These are phyloP conservation scores for Camponotus vicinus DNA, from an alignment of 1,140 invertebrate species.

Conservation along the genomic window DNA sequence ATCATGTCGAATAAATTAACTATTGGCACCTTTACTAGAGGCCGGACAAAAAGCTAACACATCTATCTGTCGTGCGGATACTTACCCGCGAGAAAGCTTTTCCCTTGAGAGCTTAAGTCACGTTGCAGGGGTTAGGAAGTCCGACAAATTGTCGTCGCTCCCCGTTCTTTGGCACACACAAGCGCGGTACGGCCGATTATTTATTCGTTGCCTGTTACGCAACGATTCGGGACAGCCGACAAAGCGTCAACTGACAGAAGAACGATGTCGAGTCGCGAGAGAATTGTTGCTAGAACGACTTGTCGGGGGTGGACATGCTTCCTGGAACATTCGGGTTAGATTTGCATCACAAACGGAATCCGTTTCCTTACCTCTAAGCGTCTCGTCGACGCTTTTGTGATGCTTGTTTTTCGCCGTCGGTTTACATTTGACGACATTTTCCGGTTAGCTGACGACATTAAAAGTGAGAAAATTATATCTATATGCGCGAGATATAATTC, in stretches of 20 bases:
- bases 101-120: slow-evolving; percentile 38
- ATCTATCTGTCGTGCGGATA: slow-evolving; percentile 30
- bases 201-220: slow-evolving; percentile 65
- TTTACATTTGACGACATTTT: not conserved
- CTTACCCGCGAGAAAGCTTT: not conserved
- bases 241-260: slow-evolving; percentile 36
- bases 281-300: slow-evolving; percentile 40
- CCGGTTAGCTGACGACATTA: not conserved
- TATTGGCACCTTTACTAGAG: slow-evolving; percentile 47
- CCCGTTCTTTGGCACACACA: slow-evolving; percentile 55
- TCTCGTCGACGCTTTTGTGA: slow-evolving; percentile 43
- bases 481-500: not conserved
- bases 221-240: slow-evolving; percentile 63
- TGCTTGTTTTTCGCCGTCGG: slow-evolving; percentile 13
- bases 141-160: slow-evolving; percentile 63
- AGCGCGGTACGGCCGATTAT: slow-evolving; percentile 49
- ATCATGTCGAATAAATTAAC: slow-evolving; percentile 28
- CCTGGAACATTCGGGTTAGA: slow-evolving; percentile 44
- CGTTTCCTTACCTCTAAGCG: slow-evolving; percentile 8
- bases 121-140: slow-evolving; percentile 6
- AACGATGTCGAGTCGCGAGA: slow-evolving; percentile 53
- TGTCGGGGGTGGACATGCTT: slow-evolving; percentile 41
- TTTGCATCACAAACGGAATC: slow-evolving; percentile 20
- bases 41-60: slow-evolving; percentile 15
- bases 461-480: not conserved